These are phyloP conservation scores for Tetramorium alpestre DNA, from an alignment of 1,140 invertebrate species.

Conservation along the genomic window DNA sequence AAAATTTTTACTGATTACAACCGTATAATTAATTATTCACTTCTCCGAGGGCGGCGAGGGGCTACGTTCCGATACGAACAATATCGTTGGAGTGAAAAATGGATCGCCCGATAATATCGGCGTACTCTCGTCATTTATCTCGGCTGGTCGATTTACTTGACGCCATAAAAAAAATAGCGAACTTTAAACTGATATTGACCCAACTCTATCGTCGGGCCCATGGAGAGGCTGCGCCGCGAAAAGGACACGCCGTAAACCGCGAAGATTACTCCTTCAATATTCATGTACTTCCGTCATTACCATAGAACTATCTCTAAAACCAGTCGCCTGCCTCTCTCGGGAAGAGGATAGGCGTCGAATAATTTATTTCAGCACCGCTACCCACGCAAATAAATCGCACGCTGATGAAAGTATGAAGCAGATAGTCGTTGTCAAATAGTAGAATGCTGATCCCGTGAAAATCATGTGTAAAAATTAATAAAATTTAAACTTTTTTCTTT, in stretches of 20 bases:
- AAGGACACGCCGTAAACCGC: conserved; percentile 29
- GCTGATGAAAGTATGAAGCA: background rate
- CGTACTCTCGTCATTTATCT: conserved; percentile 70
- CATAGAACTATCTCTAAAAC: conserved; percentile 50
- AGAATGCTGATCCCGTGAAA: background rate
- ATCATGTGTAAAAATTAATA: background rate
- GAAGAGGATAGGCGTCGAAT: conserved; percentile 33
- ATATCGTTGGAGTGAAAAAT: conserved; percentile 70
- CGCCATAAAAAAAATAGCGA: conserved; percentile 60
- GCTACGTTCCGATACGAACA: conserved; percentile 35
- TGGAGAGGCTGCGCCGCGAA: conserved; percentile 14
- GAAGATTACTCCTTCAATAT: conserved; percentile 59
- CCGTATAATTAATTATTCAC: conserved; percentile 67
- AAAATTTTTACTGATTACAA: conserved; percentile 67
- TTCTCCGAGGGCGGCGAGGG: conserved; percentile 46
- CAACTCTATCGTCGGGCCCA: conserved; percentile 1
- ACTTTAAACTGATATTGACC: conserved; percentile 67
- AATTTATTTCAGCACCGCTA: conserved; percentile 40
- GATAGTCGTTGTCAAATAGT: background rate
- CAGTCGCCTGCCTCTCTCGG: conserved; percentile 19
- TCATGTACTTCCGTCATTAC: conserved; percentile 37
- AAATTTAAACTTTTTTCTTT: background rate
- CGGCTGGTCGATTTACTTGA: conserved; percentile 65
- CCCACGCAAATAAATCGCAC: conserved; percentile 25
- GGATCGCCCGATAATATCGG: conserved; percentile 67